phyloP scores from a whole-genome alignment of 2,797 vertebrate genomes.

The Platyrinchus mystaceus region DNA sequence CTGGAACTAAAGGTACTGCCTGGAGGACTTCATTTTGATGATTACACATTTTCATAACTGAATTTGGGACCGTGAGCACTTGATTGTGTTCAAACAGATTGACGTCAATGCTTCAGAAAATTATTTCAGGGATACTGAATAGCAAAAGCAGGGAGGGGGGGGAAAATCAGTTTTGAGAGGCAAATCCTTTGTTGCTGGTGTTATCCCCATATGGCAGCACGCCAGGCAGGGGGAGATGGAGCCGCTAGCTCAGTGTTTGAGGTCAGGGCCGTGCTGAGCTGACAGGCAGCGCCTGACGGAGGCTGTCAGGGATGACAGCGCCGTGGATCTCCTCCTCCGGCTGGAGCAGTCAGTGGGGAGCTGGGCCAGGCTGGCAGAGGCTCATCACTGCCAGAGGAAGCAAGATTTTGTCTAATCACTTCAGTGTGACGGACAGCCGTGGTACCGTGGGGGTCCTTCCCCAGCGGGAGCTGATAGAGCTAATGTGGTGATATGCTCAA shows the following conservation, averaged over 20 bases:
- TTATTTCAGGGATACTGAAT: background rate
- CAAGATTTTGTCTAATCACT: background rate
- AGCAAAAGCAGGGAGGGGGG: background rate
- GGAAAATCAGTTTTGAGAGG: background rate
- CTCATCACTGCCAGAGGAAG: background rate
- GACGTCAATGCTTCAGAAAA: background rate
- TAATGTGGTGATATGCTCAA: background rate
- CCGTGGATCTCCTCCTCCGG: rapidly evolving
- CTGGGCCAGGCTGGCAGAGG: background rate
- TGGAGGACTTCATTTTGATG: background rate
- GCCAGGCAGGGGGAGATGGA: background rate
- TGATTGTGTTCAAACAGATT: background rate
- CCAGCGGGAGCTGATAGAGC: background rate
- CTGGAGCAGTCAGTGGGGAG: background rate
- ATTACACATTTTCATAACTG: background rate
- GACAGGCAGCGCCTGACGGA: background rate
- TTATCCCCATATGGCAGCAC: background rate
- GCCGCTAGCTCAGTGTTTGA: background rate
- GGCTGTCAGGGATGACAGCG: background rate
- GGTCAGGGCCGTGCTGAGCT: background rate
- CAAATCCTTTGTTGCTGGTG: background rate
- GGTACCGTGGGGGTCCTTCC: background rate
- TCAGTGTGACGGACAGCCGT: background rate
- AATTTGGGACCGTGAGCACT: background rate
- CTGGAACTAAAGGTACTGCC: background rate